Conservation (phyloP, 2,113 vertebrate genomes). For the Thryonomys swinderianus region DNA sequence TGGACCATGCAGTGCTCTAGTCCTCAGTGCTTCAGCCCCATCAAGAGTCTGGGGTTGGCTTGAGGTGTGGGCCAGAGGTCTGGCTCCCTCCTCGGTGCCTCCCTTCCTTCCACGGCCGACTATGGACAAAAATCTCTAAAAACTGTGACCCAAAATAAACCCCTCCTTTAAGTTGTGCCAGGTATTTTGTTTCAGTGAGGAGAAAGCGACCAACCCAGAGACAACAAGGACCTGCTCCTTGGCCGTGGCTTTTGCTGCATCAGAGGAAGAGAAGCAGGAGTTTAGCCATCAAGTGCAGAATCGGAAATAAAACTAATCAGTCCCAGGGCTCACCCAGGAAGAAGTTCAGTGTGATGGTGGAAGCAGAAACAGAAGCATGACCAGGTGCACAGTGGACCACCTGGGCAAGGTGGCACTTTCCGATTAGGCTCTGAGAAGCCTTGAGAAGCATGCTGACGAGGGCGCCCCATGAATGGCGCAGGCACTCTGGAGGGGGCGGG, state of each 20-base stretch:
- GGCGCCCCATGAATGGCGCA: not conserved
- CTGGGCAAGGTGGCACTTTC: not conserved
- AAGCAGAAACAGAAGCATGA: not conserved
- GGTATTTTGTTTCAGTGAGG: not conserved
- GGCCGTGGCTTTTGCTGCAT: not conserved
- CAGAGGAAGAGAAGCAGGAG: not conserved
- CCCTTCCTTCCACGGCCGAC: not conserved
- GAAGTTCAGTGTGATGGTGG: not conserved
- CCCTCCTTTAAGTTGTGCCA: not conserved
- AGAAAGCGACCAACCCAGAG: not conserved
- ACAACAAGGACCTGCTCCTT: not conserved
- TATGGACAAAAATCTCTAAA: not conserved
- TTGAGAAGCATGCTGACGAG: not conserved
- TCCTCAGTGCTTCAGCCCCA: not conserved
- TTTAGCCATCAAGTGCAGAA: not conserved
- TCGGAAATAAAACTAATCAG: not conserved
- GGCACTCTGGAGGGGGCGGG: not conserved
- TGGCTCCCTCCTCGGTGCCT: not conserved
- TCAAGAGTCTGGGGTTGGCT: not conserved
- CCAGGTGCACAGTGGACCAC: not conserved
- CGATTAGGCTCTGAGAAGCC: not conserved
- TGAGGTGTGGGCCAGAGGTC: not conserved
- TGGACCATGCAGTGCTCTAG: not conserved
- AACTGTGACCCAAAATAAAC: not conserved
- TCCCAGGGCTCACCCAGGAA: not conserved